A percentile compares a stretch with the other conserved stretches of the same genome.
phyloP scores from a whole-genome alignment of 2,888 invertebrate species.

The Polietes domitor region DNA sequence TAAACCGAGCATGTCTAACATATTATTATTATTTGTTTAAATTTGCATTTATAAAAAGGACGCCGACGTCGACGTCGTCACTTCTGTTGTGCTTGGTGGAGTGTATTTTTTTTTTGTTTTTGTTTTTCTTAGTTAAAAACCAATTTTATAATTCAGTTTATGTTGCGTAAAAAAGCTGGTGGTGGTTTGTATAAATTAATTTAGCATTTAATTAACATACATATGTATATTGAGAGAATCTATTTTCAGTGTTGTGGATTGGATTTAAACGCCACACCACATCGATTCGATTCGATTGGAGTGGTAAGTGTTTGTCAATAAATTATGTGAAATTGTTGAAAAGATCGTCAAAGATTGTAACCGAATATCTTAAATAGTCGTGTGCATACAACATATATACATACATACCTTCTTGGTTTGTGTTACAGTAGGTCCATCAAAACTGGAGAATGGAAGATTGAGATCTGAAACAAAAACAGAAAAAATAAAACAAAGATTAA shows the following conservation, averaged over 20 bases:
- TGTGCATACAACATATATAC: too few species aligned
- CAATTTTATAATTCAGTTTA: constrained; percentile 34
- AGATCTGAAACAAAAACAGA: too few species aligned
- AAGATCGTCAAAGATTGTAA: neutral
- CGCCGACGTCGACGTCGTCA: neutral
- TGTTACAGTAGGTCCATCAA: neutral
- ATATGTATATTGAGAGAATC: constrained; percentile 13
- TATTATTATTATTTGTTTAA: constrained; percentile 37
- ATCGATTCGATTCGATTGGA: too few species aligned
- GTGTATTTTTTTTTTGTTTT: constrained; percentile 1
- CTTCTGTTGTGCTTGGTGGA: neutral
- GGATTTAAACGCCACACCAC: neutral
- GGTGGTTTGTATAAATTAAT: neutral
- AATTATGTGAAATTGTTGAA: neutral
- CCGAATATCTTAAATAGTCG: too few species aligned
- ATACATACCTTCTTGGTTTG: neutral
- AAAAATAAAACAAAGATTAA: neutral
- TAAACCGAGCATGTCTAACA: constrained; percentile 31
- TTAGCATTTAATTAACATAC: constrained; percentile 49
- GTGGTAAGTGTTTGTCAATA: neutral
- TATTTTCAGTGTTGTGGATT: neutral
- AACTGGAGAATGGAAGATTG: too few species aligned
- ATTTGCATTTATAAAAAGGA: constrained; percentile 42
- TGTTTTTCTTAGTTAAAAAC: constrained; percentile 20
- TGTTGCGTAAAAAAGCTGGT: neutral